A percentile compares a stretch with the other conserved stretches of the same genome.
Conservation (phyloP, 2,888 invertebrate species). For the Habroteleia sp. region DNA sequence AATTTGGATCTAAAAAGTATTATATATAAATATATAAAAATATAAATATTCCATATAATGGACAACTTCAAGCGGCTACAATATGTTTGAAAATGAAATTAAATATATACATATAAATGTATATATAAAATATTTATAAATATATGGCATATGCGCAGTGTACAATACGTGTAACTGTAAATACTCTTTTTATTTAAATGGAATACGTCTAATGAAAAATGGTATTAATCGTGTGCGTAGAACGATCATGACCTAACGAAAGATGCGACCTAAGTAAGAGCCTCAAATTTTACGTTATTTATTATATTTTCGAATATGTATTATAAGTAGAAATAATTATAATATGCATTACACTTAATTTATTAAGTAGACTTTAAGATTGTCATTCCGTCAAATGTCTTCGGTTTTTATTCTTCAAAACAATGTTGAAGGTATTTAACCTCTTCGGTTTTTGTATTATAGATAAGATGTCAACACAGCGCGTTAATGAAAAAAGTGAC, state of each 20-base stretch:
- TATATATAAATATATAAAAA: slow-evolving; percentile 53
- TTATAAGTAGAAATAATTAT: slow-evolving; percentile 11
- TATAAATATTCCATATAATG: slow-evolving; percentile 68
- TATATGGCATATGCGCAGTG: slow-evolving; percentile 50
- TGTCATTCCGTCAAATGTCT: slow-evolving; percentile 4
- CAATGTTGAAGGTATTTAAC: neutral
- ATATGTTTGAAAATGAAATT: slow-evolving; percentile 57
- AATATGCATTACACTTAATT: slow-evolving; percentile 13
- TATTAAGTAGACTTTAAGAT: slow-evolving; percentile 11
- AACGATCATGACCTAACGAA: slow-evolving; percentile 68
- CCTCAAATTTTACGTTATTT: slow-evolving; percentile 23
- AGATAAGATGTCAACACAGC: slow-evolving; percentile 10
- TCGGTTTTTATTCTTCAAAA: slow-evolving; percentile 1
- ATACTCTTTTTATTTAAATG: slow-evolving; percentile 63
- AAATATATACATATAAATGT: slow-evolving; percentile 58
- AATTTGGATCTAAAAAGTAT: too few species aligned
- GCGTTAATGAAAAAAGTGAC: slow-evolving; percentile 20
- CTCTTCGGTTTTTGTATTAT: slow-evolving; percentile 6
- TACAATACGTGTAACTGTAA: slow-evolving; percentile 68
- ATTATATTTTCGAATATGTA: slow-evolving; percentile 18
- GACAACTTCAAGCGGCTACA: slow-evolving; percentile 56
- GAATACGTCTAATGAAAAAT: slow-evolving; percentile 35
- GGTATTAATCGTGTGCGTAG: slow-evolving; percentile 67
- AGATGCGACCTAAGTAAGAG: slow-evolving; percentile 68
- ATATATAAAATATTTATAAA: slow-evolving; percentile 55